Base-by-base conservation (phyloP, 2,113 vertebrate species). In the Otocyon megalotis region DNA sequence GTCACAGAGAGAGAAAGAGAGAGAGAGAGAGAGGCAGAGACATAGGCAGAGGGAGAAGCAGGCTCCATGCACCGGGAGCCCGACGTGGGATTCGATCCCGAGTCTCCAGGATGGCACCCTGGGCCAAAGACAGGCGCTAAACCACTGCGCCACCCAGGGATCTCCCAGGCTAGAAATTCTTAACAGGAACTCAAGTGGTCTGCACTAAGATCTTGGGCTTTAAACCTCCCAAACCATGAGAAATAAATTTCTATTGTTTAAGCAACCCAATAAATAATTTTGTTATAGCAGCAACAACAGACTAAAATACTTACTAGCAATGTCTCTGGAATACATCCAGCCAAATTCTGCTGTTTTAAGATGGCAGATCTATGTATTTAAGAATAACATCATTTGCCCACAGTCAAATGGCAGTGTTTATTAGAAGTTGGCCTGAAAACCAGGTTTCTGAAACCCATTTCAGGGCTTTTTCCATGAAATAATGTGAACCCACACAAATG, bases 201-300 rank as follows among this genome's bases (percentile, higher is more conserved):
- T 53, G 12, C 4, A 50, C 65, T n/a, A 62, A 77, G 4, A 62
- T 69, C 71, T n/a, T 62, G 69, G 32, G 79, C 71, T 76, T 54
- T 8, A 15, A 89, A 19, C 12, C 26, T 84, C 85, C 26, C 37
- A 37, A 69, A 76, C 0, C 15, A 14, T 93, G 69, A 84, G 43
- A 89, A 79, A 89, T 43, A 84, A 84, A 82, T 76, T 32, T 84
- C 69, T 93, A 32, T 15, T 35, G 10, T 19, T 88, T 56, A 96
- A 93, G 37, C 58, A n/a, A 63, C n/a, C 15, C 26, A 50, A 11
- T 80, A 71, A 53, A 15, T 6, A 62, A 50, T 28, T 72, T 74
- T 72, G 14, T 72, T 60, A 62, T 4, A 37, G 80, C 16, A 60
- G 50, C 50, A 11, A 3, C 0, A 28, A 14, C 2, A 26, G 22